These are phyloP conservation scores for Drosophila hydei DNA, from an alignment of 1,140 invertebrate genomes.

Conservation along the genomic window DNA sequence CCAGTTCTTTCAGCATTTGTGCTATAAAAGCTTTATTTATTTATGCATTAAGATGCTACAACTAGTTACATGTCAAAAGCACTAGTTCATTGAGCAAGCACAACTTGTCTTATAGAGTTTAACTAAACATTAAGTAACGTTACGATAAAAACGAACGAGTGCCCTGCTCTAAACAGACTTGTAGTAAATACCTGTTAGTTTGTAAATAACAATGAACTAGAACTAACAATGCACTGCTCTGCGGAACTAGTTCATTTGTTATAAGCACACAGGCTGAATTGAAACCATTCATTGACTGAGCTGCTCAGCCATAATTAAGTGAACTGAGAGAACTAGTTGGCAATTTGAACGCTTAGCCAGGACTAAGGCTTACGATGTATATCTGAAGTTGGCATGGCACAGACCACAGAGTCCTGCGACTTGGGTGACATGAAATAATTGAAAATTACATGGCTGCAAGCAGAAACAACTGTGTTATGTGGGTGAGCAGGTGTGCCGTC, in stretches of 20 bases:
- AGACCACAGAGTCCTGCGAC: slow-evolving; percentile 31
- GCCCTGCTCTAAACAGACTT: too few species aligned
- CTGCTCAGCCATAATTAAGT: neutral
- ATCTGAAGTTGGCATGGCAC: slow-evolving; percentile 32
- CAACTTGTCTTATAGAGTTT: too few species aligned
- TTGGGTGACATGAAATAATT: slow-evolving; percentile 73
- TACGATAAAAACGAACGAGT: too few species aligned
- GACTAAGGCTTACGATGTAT: slow-evolving; percentile 1
- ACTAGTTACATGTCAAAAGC: too few species aligned
- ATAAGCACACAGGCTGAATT: neutral
- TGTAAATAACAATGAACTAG: too few species aligned
- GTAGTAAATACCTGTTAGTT: too few species aligned
- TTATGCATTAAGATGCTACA: too few species aligned
- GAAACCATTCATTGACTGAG: neutral
- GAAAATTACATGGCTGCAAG: slow-evolving; percentile 60
- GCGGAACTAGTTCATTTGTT: neutral
- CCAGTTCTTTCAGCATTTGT: too few species aligned
- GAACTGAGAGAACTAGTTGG: slow-evolving; percentile 2
- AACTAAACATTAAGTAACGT: too few species aligned
- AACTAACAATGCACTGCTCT: neutral
- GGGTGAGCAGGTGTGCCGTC: neutral
- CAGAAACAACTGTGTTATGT: slow-evolving; percentile 9
- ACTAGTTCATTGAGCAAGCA: too few species aligned
- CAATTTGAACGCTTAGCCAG: too few species aligned
- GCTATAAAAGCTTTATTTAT: too few species aligned